A percentile compares a stretch with the other conserved stretches of the same genome.
phyloP scores from a whole-genome alignment of 2,888 invertebrate species.

The Diplolepis rosae region DNA sequence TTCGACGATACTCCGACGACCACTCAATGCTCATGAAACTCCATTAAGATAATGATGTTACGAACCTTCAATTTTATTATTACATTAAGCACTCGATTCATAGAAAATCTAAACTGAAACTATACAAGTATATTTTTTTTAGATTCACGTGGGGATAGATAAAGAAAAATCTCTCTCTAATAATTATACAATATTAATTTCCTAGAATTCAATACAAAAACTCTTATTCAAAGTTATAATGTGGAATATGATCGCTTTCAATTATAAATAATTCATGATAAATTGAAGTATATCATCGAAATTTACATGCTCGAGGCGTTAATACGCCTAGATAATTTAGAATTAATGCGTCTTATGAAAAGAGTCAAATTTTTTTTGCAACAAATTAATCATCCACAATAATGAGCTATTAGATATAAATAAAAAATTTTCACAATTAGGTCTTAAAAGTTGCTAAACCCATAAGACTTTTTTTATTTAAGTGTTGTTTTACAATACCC shows the following conservation, averaged over 20 bases:
- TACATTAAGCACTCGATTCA: not conserved
- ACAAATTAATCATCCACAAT: not conserved
- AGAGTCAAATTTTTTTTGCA: conserved; percentile 12
- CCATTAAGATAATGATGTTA: not conserved
- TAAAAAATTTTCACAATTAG: not conserved
- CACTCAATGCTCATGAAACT: not conserved
- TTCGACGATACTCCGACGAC: not conserved
- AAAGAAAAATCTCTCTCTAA: no score
- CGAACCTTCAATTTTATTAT: not conserved
- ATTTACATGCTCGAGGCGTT: conserved; percentile 2
- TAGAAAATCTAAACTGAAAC: not conserved
- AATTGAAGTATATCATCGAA: conserved; percentile 12
- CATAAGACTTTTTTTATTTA: not conserved
- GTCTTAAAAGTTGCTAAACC: not conserved
- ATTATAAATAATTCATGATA: conserved; percentile 16
- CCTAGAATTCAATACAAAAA: not conserved
- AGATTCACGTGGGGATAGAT: no score
- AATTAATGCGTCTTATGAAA: not conserved
- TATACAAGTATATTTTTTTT: no score
- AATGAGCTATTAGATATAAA: not conserved
- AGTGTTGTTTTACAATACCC: not conserved
- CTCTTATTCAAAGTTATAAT: not conserved
- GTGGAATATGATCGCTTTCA: conserved; percentile 12
- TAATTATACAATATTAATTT: not conserved
- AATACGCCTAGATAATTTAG: not conserved